phyloP scores from a whole-genome alignment of 2,888 invertebrate genomes.

The Tuberolachnus salignus region DNA sequence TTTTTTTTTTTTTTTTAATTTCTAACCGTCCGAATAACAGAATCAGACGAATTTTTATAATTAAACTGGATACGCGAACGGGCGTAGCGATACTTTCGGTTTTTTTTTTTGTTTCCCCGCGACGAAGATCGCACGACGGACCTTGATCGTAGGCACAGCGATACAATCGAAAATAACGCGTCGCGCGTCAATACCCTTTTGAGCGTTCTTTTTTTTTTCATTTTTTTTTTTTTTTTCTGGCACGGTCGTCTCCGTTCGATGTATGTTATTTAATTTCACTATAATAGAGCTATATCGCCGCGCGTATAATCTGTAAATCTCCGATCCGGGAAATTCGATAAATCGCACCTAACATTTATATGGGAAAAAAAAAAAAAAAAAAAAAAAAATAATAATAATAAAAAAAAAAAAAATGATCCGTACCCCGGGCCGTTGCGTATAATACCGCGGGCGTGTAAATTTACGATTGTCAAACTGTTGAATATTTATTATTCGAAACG shows the following conservation, averaged over 20 bases:
- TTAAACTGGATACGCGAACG: neutral
- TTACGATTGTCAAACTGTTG: neutral
- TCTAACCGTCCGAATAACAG: too few species aligned
- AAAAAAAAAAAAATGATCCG: too few species aligned
- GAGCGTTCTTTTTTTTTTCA: neutral
- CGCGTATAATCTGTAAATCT: too few species aligned
- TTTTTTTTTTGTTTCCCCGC: neutral
- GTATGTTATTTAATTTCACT: neutral
- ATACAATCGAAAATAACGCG: constrained; percentile 4
- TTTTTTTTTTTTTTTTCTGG: neutral
- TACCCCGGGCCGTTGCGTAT: too few species aligned
- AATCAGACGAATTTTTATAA: too few species aligned
- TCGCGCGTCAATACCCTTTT: neutral
- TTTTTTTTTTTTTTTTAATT: too few species aligned
- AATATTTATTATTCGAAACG: neutral
- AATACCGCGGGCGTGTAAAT: too few species aligned
- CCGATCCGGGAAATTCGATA: too few species aligned
- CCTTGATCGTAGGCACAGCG: constrained; percentile 40
- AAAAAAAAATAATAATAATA: too few species aligned
- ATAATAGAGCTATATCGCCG: too few species aligned
- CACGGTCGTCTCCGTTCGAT: neutral
- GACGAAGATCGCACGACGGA: neutral
- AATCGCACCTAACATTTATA: too few species aligned
- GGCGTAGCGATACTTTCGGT: neutral
- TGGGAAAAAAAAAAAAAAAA: too few species aligned